Evolutionary conservation across 2,797 vertebrate species (phyloP).

Genomic region (Leucoraja ocellata): DNA sequence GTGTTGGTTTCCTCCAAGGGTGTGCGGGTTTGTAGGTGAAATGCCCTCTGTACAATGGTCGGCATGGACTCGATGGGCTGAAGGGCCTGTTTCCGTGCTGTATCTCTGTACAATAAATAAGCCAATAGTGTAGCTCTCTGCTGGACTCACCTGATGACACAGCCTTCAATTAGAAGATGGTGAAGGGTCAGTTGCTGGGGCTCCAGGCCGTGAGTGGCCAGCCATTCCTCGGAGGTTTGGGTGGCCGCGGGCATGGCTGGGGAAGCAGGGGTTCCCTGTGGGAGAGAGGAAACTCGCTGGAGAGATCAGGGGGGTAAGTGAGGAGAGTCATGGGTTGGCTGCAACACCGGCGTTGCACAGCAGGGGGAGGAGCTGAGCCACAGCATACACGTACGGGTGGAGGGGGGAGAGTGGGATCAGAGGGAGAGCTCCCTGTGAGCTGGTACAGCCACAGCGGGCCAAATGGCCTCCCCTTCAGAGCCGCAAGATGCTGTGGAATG

Average conservation of each 20-base stretch:
- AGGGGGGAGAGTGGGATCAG: background rate
- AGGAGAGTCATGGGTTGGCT: background rate
- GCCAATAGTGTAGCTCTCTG: background rate
- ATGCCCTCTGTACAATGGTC: too few relatives aligned
- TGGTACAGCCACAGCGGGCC: background rate
- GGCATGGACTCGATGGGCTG: too few relatives aligned
- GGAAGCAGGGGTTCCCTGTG: slow-evolving; percentile 47
- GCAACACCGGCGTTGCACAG: background rate
- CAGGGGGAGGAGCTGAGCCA: too few relatives aligned
- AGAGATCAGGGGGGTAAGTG: background rate
- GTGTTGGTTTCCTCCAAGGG: too few relatives aligned
- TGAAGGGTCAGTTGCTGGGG: slow-evolving; percentile 55
- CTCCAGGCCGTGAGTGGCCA: slow-evolving; percentile 53
- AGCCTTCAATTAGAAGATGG: slow-evolving; percentile 52
- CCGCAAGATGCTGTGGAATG: background rate
- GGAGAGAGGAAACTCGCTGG: background rate
- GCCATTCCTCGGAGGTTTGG: slow-evolving; percentile 58
- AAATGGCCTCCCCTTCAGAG: background rate
- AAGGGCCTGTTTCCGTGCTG: too few relatives aligned
- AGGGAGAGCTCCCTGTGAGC: background rate
- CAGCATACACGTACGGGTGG: background rate
- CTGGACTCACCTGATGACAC: slow-evolving; percentile 48
- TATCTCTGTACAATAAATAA: background rate
- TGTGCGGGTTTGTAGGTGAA: too few relatives aligned
- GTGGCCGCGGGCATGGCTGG: slow-evolving; percentile 32